Percentiles rank a stretch among this genome's conserved stretches.
These are phyloP conservation scores for Nomada ruficornis DNA, from an alignment of 2,888 invertebrate species.

Conservation along the genomic window DNA sequence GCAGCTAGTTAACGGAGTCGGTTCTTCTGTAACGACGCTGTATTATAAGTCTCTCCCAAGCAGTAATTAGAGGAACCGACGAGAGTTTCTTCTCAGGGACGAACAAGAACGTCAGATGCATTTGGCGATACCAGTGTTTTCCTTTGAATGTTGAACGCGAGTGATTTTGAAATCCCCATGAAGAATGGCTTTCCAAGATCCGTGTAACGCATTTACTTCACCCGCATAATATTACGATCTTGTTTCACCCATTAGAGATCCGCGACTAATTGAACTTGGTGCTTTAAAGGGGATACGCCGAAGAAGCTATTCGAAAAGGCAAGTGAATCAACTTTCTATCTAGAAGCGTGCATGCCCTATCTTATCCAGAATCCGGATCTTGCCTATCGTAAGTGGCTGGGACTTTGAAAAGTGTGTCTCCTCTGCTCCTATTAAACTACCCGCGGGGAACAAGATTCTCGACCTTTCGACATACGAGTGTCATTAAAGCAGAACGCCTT, in stretches of 20 bases:
- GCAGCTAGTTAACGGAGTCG: conserved; percentile 16
- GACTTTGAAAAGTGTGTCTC: neutral
- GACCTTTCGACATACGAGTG: conserved; percentile 22
- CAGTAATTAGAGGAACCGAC: conserved; percentile 8
- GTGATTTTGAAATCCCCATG: neutral
- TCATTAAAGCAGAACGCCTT: conserved; percentile 37
- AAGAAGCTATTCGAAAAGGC: neutral
- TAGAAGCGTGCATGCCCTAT: no score
- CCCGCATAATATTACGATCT: conserved; percentile 40
- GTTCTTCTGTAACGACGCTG: neutral
- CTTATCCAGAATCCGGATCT: no score
- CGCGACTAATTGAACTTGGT: conserved; percentile 21
- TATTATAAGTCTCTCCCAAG: neutral
- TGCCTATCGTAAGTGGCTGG: neutral
- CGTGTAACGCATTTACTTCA: conserved; percentile 33
- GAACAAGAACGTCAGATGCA: neutral
- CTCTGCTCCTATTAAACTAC: conserved; percentile 16
- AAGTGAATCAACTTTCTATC: no score
- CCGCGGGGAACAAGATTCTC: conserved; percentile 2
- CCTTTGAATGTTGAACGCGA: neutral
- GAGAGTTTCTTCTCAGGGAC: neutral
- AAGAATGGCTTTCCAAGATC: conserved; percentile 24
- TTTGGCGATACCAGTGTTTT: neutral
- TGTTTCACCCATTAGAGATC: conserved; percentile 29
- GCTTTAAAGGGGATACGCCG: conserved; percentile 3